A percentile compares a stretch with the other conserved stretches of the same genome.
phyloP scores from a whole-genome alignment of 2,888 invertebrate genomes.

The Dynastes tityus region DNA sequence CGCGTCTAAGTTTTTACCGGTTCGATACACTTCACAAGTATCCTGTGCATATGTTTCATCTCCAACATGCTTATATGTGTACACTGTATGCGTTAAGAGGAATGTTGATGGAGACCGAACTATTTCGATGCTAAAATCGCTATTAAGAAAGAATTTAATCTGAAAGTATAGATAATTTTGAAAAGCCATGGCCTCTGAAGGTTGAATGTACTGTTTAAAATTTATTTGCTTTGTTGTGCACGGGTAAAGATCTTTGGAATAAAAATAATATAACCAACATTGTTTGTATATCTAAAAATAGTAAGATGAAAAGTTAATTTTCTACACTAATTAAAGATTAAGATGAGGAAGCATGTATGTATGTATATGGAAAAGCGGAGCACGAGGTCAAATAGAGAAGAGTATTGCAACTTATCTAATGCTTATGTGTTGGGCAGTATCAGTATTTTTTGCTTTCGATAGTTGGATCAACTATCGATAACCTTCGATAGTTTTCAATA shows the following conservation, averaged over 20 bases:
- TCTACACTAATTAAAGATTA: too few species aligned
- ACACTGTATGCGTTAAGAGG: slow-evolving; percentile 32
- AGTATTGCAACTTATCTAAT: too few species aligned
- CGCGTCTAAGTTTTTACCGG: slow-evolving; percentile 35
- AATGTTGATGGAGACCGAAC: slow-evolving; percentile 45
- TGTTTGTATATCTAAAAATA: too few species aligned
- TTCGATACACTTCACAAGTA: slow-evolving; percentile 42
- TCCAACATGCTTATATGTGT: slow-evolving; percentile 16
- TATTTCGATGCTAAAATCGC: slow-evolving; percentile 43
- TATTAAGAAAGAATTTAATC: slow-evolving; percentile 42
- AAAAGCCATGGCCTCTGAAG: slow-evolving; percentile 30
- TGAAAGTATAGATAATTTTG: slow-evolving; percentile 41
- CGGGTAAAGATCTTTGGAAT: not conserved
- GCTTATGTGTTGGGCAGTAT: too few species aligned
- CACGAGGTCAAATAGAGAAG: too few species aligned
- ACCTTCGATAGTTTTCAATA: too few species aligned
- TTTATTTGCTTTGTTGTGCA: slow-evolving; percentile 1
- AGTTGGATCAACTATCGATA: too few species aligned
- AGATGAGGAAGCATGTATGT: too few species aligned
- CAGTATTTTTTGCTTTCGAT: too few species aligned
- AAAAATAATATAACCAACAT: too few species aligned
- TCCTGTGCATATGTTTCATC: slow-evolving; percentile 47
- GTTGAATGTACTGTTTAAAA: slow-evolving; percentile 30
- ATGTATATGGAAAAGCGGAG: too few species aligned
- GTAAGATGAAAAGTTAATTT: too few species aligned